phyloP scores from a whole-genome alignment of 2,113 vertebrate species.

The Trinectes maculatus region DNA sequence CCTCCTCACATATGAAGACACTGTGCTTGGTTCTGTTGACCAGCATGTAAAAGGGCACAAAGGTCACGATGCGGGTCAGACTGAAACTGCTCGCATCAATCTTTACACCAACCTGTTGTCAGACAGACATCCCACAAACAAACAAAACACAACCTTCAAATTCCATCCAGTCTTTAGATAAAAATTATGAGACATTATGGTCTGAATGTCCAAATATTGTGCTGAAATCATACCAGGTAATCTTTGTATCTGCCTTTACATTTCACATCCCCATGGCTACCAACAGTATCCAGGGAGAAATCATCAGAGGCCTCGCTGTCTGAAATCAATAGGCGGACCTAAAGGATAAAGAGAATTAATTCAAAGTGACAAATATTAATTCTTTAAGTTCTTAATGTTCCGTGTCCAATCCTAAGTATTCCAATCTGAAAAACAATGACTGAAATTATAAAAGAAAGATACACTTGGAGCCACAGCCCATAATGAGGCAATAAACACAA shows the following conservation, averaged over 20 bases:
- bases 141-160: neutral
- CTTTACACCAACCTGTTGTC: slow-evolving; percentile 90
- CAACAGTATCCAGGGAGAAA: slow-evolving; percentile 97
- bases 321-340: slow-evolving; percentile 96
- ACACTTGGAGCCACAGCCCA: too few species aligned
- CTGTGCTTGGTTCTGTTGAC: slow-evolving; percentile 91
- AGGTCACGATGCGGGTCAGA: slow-evolving; percentile 95
- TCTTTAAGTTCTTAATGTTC: too few species aligned
- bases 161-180: neutral
- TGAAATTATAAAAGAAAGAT: too few species aligned
- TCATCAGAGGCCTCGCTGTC: slow-evolving; percentile 94
- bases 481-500: too few species aligned
- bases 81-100: slow-evolving; percentile 96
- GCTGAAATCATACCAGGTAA: slow-evolving; percentile 85
- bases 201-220: neutral
- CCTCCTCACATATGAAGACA: slow-evolving; percentile 88
- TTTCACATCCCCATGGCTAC: slow-evolving; percentile 93
- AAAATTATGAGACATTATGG: neutral
- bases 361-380: neutral
- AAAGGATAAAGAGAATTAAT: slow-evolving; percentile 30
- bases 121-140: slow-evolving; percentile 25
- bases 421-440: too few species aligned
- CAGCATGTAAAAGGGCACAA: slow-evolving; percentile 95
- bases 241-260: slow-evolving; percentile 92
- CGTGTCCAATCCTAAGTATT: neutral